Evolutionary conservation across 2,113 vertebrate species (phyloP), one percentile per base, ranked within the genome.

Genomic region (Tyto alba): DNA sequence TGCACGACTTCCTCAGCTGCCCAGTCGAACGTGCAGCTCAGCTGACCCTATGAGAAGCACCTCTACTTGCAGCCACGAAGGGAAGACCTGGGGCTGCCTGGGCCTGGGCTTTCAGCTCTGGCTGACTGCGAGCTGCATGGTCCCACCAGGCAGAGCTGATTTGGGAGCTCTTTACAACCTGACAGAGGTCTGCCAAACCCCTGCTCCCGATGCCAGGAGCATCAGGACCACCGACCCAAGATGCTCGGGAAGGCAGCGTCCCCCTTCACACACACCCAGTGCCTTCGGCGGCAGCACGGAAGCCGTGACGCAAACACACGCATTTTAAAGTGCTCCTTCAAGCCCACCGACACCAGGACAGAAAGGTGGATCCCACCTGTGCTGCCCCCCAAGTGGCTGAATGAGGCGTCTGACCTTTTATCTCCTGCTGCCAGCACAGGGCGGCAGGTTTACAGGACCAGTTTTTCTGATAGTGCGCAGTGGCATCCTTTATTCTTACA

Each of bases 251-350:
- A 66, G 52, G 69, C 47, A 47, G 22, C 6, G 2, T 29, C 34
- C 10, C 21, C 36, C 34, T 45, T 32, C 32, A 47, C 52, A 57
- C 9, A 11, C 4, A 4, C 7, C 25, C 40, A 40, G 55, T 1
- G 2, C 15, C 34, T 41, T 47, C 0, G 0, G n/a, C 19, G 40
- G 34, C 45, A 79, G 57, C 1, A 0, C 0, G 0, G 63, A 84
- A 60, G 25, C 8, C 1, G 0, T 11, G 20, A 30, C 41, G 32
- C 38, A 43, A 59, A 71, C 5, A 4, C 43, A 12, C 0, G 0
- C 0, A 0, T 66, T 66, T 67, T 16, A 2, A 71, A 78, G 20
- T 7, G 23, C 13, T 71, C 47, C 43, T 85, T 55, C 55, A 88
- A 38, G 4, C 38, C 38, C 18, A 25, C 9, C 0, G 0, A n/a